Base-by-base conservation (phyloP, 1,140 invertebrate genomes). In the Papilio glaucus region DNA sequence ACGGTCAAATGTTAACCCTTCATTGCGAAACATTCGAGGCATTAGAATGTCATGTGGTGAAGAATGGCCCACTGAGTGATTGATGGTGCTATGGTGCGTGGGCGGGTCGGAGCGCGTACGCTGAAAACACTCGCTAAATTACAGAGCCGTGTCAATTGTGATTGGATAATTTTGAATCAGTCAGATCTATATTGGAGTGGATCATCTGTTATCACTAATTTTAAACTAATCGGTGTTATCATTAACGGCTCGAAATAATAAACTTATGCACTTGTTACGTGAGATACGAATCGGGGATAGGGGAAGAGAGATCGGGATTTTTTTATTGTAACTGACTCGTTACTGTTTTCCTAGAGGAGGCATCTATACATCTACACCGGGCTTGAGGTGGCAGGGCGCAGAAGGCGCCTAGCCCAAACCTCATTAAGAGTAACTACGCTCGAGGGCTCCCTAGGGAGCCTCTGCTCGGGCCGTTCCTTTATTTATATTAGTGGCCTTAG, bases 41-140 rank as follows among this genome's bases (percentile, higher is more conserved):
- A 91, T 89, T 89, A 91, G 85, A 85, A 84, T 83, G 87, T 90
- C 88, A 85, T 82, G 80, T 82, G 87, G 76, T 85, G 89, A 91
- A 83, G 83, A 87, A 87, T 86, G 83, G 83, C 77, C 71, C 75
- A 80, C 80, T 81, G 81, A 61, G 83, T 89, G 89, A 91, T 91
- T 91, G 89, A 91, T 91, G 82, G 80, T 78, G 71, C 42, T 33
- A 41, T 26, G 63, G 70, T 79, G 81, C 84, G 88, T 88, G 81
- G 86, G 87, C 83, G 83, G 83, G 74, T 71, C 73, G 80, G 76
- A 77, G 69, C 80, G 77, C 78, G 79, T 68, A 45, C 85, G 81
- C 82, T 84, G 85, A 87, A 90, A 87, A 88, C 83, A 77, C 77
- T 77, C 81, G 84, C 85, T 82, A 88, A 87, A 89, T 88, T 88